Evolutionary conservation across 2,888 invertebrate genomes (phyloP).

Genomic region (Hemaris fuciformis): DNA sequence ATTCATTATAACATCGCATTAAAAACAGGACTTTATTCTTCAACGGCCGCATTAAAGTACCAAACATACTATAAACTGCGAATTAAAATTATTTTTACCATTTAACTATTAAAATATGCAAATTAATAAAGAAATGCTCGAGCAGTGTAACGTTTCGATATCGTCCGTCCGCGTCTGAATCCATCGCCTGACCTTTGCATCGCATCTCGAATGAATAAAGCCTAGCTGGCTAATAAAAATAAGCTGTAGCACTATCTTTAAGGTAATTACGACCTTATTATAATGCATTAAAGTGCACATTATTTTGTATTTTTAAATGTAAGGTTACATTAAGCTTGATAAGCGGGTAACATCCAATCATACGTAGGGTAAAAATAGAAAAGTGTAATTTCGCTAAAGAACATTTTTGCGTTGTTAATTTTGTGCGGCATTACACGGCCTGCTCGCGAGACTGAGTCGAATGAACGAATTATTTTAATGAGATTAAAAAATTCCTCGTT

Average conservation of each 20-base stretch:
- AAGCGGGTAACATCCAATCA: slow-evolving; percentile 42
- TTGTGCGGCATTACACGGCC: slow-evolving; percentile 22
- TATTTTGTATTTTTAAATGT: slow-evolving; percentile 25
- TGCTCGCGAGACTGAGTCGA: slow-evolving; percentile 35
- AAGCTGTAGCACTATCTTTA: not conserved
- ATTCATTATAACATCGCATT: not conserved
- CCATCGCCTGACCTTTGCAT: slow-evolving; percentile 10
- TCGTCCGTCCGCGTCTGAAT: not conserved
- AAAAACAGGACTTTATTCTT: not conserved
- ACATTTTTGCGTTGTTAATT: slow-evolving; percentile 28
- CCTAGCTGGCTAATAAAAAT: slow-evolving; percentile 15
- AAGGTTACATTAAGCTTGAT: slow-evolving; percentile 44
- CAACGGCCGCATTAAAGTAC: not conserved
- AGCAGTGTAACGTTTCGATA: not conserved
- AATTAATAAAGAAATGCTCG: not conserved
- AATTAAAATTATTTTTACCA: not conserved
- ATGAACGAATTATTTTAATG: slow-evolving; percentile 44
- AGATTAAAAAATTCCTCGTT: slow-evolving; percentile 30
- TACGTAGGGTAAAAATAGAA: slow-evolving; percentile 24
- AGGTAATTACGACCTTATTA: slow-evolving; percentile 11
- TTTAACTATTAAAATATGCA: not conserved
- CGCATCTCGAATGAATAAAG: slow-evolving; percentile 17
- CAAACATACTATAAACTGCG: not conserved
- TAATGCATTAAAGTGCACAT: slow-evolving; percentile 10
- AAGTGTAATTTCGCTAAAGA: slow-evolving; percentile 30